Percentiles rank a stretch among this genome's conserved stretches.
phyloP scores from a whole-genome alignment of 2,113 vertebrate genomes.

The Macroglossus sobrinus region DNA sequence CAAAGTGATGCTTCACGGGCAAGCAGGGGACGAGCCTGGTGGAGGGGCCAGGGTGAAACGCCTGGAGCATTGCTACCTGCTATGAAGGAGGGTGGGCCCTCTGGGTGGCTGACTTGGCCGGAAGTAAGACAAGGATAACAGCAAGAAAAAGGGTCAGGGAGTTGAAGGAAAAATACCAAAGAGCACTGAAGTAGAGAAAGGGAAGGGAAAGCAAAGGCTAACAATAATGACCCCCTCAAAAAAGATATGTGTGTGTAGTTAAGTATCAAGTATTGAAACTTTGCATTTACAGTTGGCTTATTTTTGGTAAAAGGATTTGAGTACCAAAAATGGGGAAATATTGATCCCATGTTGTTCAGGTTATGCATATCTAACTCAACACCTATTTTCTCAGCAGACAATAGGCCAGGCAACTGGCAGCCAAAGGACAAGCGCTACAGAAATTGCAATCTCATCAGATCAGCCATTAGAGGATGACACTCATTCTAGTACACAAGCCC shows the following conservation, averaged over 20 bases:
- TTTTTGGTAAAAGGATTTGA: background rate
- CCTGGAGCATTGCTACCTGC: background rate
- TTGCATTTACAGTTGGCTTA: background rate
- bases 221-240: no score
- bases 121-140: no score
- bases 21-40: background rate
- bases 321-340: no score
- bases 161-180: background rate
- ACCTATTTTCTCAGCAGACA: constrained; percentile 14
- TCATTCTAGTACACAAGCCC: background rate
- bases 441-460: background rate
- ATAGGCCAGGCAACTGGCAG: background rate
- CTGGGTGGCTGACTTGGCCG: background rate
- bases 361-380: background rate
- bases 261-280: background rate
- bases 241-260: background rate
- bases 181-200: background rate
- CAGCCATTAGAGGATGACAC: background rate
- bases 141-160: background rate
- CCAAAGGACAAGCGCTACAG: background rate
- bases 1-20: background rate
- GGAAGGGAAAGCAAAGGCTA: background rate
- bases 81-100: background rate
- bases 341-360: background rate
- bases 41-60: background rate